Evolutionary conservation across 2,888 invertebrate species (phyloP).

Genomic region (Dinocampus coccinellae): DNA sequence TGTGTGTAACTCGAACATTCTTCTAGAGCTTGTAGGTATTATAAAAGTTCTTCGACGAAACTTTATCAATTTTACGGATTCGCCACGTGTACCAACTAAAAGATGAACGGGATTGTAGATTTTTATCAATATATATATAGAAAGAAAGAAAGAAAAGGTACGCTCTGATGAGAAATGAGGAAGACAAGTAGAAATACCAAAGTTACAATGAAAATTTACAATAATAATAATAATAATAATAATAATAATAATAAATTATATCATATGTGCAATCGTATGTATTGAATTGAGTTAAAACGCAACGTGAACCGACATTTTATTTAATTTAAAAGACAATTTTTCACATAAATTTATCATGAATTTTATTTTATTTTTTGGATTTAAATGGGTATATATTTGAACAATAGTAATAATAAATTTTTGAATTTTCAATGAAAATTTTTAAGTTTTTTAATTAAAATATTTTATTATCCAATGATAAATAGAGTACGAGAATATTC

Average conservation of each 20-base stretch:
- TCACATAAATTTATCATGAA: too few relatives aligned
- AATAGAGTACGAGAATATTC: neutral
- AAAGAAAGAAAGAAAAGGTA: neutral
- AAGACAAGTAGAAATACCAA: neutral
- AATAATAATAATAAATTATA: neutral
- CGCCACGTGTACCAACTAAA: conserved; percentile 53
- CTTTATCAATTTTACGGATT: conserved; percentile 69
- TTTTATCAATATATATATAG: conserved; percentile 13
- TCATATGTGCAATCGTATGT: too few relatives aligned
- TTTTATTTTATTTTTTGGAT: too few relatives aligned
- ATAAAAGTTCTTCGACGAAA: conserved; percentile 65
- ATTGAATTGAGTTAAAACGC: too few relatives aligned
- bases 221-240: neutral
- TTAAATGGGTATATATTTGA: too few relatives aligned
- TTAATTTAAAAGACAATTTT: neutral
- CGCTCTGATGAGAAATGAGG: neutral
- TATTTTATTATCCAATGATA: neutral
- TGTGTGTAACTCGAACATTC: conserved; percentile 57
- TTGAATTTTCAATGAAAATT: neutral
- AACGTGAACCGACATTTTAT: too few relatives aligned
- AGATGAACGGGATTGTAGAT: conserved; percentile 35
- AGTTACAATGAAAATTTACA: neutral
- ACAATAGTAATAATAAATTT: neutral
- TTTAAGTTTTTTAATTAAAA: neutral
- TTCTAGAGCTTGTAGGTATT: conserved; percentile 59